Conservation (phyloP, 1,140 invertebrate genomes). For the Meloidogyne hapla region DNA sequence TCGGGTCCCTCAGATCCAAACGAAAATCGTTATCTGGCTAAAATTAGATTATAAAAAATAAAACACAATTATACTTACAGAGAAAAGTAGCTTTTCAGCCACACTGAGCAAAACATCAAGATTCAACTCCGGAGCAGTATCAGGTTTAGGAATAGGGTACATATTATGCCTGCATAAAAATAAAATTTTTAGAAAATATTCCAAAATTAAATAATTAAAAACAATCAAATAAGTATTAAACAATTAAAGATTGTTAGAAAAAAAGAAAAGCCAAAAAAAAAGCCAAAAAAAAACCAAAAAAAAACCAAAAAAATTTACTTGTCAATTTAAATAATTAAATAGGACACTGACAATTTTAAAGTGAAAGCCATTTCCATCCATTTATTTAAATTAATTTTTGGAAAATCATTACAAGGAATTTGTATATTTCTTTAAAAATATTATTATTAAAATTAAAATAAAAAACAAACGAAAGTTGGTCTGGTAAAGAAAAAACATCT, state of each 20-base stretch:
- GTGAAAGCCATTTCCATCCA: slow-evolving; percentile 54
- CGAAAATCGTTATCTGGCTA: slow-evolving; percentile 26
- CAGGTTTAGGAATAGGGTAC: not conserved
- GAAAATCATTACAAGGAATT: slow-evolving; percentile 58
- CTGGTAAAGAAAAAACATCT: slow-evolving; percentile 70
- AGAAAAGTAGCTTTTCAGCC: slow-evolving; percentile 21
- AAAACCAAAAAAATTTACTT: no score
- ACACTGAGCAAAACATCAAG: slow-evolving; percentile 26
- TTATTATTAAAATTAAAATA: slow-evolving; percentile 17
- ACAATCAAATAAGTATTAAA: no score
- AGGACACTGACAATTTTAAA: slow-evolving; percentile 4
- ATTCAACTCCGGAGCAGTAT: slow-evolving; percentile 13
- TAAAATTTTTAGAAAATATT: no score
- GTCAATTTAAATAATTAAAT: slow-evolving; percentile 37
- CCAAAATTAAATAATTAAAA: no score
- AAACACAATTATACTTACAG: not conserved
- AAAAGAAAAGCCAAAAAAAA: no score
- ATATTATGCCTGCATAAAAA: not conserved
- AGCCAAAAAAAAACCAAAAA: no score
- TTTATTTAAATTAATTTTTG: slow-evolving; percentile 47
- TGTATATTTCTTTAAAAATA: slow-evolving; percentile 54
- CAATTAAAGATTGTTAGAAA: no score
- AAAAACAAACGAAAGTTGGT: slow-evolving; percentile 52
- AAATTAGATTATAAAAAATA: not conserved
- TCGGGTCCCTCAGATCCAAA: slow-evolving; percentile 17